Conservation (phyloP, 2,797 vertebrate genomes). For the Threskiornis aethiopicus region DNA sequence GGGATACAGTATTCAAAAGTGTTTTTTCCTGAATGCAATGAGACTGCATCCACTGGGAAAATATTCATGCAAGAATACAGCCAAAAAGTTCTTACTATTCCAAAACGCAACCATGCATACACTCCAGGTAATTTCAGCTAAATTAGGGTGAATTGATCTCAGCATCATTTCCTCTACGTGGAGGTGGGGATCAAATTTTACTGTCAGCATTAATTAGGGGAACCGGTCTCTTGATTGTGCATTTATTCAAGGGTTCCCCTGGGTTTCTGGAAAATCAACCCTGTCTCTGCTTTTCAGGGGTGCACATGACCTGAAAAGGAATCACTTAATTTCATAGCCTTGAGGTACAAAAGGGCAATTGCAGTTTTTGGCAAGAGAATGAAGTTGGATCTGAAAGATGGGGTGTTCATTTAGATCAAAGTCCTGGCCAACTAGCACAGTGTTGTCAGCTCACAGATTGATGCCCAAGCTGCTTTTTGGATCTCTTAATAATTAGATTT, state of each 20-base stretch:
- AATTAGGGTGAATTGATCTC: not conserved
- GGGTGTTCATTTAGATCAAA: not conserved
- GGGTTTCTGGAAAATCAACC: not conserved
- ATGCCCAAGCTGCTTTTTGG: not conserved
- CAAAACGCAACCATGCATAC: not conserved
- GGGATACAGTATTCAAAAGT: not conserved
- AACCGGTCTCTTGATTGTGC: not conserved
- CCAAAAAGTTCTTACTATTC: not conserved
- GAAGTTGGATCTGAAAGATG: not conserved
- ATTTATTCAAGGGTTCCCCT: not conserved
- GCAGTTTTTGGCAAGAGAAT: not conserved
- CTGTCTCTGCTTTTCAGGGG: not conserved
- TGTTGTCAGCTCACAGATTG: not conserved
- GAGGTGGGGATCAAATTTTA: not conserved
- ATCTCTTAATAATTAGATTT: not conserved
- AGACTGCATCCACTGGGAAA: not conserved
- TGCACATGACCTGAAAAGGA: not conserved
- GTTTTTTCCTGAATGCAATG: not conserved
- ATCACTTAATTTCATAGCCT: not conserved
- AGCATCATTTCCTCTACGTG: not conserved
- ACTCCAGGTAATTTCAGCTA: not conserved
- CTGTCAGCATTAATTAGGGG: not conserved
- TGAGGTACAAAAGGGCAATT: not conserved
- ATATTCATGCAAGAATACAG: not conserved
- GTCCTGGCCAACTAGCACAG: not conserved